Percentiles rank a stretch among this genome's conserved stretches.
Evolutionary conservation across 1,140 invertebrate species (phyloP).

Genomic region (Sminthurides bifidus): DNA sequence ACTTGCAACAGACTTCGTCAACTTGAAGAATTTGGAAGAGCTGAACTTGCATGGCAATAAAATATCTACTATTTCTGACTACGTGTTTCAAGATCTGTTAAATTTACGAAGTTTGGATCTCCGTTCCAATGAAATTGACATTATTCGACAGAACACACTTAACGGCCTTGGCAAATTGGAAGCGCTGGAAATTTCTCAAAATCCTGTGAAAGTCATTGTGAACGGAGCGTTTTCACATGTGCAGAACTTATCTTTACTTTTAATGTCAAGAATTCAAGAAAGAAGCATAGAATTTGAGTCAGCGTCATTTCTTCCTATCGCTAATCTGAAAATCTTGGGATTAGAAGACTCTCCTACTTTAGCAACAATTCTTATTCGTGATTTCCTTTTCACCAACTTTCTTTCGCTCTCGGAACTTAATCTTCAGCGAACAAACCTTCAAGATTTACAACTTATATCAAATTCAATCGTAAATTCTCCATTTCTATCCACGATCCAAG

Average conservation of each 20-base stretch:
- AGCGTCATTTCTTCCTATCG: constrained; percentile 46
- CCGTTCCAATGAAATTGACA: constrained; percentile 38
- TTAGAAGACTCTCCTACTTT: constrained; percentile 59
- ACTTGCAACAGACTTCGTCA: constrained; percentile 51
- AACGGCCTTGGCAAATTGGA: constrained; percentile 36
- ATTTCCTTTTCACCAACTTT: constrained; percentile 45
- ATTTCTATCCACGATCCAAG: constrained; percentile 40
- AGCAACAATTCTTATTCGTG: constrained; percentile 51
- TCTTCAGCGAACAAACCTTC: constrained; percentile 40
- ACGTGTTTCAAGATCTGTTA: constrained; percentile 51
- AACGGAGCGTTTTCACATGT: constrained; percentile 55
- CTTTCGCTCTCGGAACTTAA: constrained; percentile 46
- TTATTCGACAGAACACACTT: constrained; percentile 36
- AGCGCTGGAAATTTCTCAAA: constrained; percentile 62
- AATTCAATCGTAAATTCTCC: constrained; percentile 14
- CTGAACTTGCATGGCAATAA: constrained; percentile 55
- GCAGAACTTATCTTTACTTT: constrained; percentile 48
- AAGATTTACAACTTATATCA: constrained; percentile 15
- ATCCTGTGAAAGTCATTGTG: constrained; percentile 54
- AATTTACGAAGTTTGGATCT: constrained; percentile 44
- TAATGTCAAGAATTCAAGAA: constrained; percentile 52
- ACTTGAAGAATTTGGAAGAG: constrained; percentile 54
- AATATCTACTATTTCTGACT: constrained; percentile 51
- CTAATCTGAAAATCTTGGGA: constrained; percentile 56
- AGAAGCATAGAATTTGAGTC: constrained; percentile 36